Base-by-base conservation (phyloP, 2,888 invertebrate genomes). In the Brenthis hecate region DNA sequence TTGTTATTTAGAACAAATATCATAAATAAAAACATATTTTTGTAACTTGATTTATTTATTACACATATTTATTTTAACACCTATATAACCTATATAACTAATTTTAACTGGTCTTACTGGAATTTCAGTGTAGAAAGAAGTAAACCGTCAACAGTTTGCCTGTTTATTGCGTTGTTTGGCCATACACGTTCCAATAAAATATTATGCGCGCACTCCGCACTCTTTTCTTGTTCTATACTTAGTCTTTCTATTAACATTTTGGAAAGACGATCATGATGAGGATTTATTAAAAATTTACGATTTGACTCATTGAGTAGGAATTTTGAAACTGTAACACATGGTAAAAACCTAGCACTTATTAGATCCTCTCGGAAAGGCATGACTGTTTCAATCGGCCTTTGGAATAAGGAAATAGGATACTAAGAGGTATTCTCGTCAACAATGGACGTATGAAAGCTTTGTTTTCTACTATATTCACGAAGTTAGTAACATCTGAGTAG, bases 111-210 rank as follows among this genome's bases (percentile, higher is more conserved):
- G 65, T 65, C 58, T 54, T 60, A 56, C 23, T 55, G 60, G 60
- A 51, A 69, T 65, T 65, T 61, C 51, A 65, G 55, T 13, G 36
- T 43, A 43, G 36, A 43, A 43, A 63, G 28, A 58, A 55, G 60
- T 60, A 51, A 51, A 48, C 50, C 50, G 8, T 56, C 13, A 28
- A 69, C 43, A 3, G 19, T 57, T 16, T 57, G 23, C 50, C 48
- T 62, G 13, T 47, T 48, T 56, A 54, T 53, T n/a, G 28, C 51
- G 19, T 68, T 62, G 23, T 65, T 71, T 47, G 71, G 68, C 58
- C 58, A 43, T 43, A 71, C 28, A 13, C 65, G 57, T 68, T 68
- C 57, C 43, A 69, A 48, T 6, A 57, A 66, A 66, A 69, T 69
- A 32, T 66, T 57, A 16, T 69, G 65, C 11, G 62, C 69, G 23